A percentile compares a stretch with the other conserved stretches of the same genome.
These are phyloP conservation scores for Acholoe squamosa DNA, from an alignment of 2,888 invertebrate species.

Conservation along the genomic window DNA sequence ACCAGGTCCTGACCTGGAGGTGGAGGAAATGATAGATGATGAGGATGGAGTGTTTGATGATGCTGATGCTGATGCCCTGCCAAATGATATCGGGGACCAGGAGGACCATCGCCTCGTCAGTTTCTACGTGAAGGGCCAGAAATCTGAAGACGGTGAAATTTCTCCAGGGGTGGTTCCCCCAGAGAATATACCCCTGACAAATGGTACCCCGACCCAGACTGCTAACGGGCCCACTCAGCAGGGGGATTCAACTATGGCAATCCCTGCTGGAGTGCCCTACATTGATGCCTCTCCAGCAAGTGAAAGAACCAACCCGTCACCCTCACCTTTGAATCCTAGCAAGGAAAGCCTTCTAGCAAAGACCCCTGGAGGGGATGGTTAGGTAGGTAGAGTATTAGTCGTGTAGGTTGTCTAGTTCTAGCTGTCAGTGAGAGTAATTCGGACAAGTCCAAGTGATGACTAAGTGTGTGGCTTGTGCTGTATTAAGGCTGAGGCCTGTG, in stretches of 20 bases:
- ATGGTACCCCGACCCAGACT: neutral
- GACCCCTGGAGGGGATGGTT: neutral
- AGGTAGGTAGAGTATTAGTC: neutral
- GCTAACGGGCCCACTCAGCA: neutral
- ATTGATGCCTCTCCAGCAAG: constrained; percentile 47
- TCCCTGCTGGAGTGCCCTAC: constrained; percentile 38
- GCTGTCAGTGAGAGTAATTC: neutral
- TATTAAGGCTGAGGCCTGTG: neutral
- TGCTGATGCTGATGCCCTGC: constrained; percentile 30
- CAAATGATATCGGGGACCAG: constrained; percentile 66
- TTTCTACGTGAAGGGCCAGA: constrained; percentile 61
- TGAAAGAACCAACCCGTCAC: constrained; percentile 43
- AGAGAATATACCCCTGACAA: neutral
- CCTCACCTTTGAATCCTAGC: constrained; percentile 5
- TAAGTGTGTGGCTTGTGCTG: neutral
- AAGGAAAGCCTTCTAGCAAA: constrained; percentile 41
- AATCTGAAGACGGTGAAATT: neutral
- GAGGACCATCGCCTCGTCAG: constrained; percentile 68
- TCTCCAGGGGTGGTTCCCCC: neutral
- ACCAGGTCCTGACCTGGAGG: constrained; percentile 69
- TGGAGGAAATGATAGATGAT: constrained; percentile 68
- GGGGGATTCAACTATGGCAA: neutral
- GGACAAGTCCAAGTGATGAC: neutral
- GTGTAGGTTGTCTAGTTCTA: neutral
- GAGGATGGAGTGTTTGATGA: constrained; percentile 65